These are phyloP conservation scores for Netelia fuscicornis DNA, from an alignment of 2,888 invertebrate genomes.

Conservation along the genomic window DNA sequence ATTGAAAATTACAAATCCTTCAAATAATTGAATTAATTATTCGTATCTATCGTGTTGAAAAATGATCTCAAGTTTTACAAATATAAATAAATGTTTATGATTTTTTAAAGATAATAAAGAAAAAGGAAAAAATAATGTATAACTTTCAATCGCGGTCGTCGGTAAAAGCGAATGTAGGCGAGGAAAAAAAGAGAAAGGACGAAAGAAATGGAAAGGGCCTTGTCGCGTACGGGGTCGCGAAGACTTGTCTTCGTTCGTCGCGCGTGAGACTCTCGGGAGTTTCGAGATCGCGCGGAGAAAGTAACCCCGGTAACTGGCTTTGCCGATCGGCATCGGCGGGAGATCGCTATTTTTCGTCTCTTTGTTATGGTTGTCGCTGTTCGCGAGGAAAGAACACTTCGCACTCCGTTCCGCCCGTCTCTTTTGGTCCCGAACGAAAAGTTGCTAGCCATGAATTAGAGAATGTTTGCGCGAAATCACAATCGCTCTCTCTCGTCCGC, in stretches of 20 bases:
- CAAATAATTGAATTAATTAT: too few relatives aligned
- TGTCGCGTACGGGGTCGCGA: constrained; percentile 46
- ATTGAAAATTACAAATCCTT: too few relatives aligned
- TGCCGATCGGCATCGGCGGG: constrained; percentile 47
- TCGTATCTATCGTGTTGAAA: too few relatives aligned
- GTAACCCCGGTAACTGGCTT: constrained; percentile 43
- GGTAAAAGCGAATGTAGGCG: constrained; percentile 6
- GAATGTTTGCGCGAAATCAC: constrained; percentile 68
- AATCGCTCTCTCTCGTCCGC: constrained; percentile 58
- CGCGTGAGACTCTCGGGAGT: constrained; percentile 21
- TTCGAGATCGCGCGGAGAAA: constrained; percentile 67
- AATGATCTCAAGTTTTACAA: too few relatives aligned
- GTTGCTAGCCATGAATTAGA: constrained; percentile 74
- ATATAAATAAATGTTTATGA: too few relatives aligned
- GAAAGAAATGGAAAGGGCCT: constrained; percentile 58
- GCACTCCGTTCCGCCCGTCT: constrained; percentile 53
- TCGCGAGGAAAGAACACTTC: constrained; percentile 14
- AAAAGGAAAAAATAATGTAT: not conserved
- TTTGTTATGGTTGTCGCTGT: constrained; percentile 45
- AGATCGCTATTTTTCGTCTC: constrained; percentile 52
- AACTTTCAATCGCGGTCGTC: constrained; percentile 5
- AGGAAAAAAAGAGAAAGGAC: constrained; percentile 61
- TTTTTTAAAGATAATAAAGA: not conserved
- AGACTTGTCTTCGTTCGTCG: constrained; percentile 28
- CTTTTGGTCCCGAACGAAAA: constrained; percentile 55